Percentiles rank a stretch among this genome's conserved stretches.
These are phyloP conservation scores for Cyrtodaria siliqua DNA, from an alignment of 2,888 invertebrate genomes.

Conservation along the genomic window DNA sequence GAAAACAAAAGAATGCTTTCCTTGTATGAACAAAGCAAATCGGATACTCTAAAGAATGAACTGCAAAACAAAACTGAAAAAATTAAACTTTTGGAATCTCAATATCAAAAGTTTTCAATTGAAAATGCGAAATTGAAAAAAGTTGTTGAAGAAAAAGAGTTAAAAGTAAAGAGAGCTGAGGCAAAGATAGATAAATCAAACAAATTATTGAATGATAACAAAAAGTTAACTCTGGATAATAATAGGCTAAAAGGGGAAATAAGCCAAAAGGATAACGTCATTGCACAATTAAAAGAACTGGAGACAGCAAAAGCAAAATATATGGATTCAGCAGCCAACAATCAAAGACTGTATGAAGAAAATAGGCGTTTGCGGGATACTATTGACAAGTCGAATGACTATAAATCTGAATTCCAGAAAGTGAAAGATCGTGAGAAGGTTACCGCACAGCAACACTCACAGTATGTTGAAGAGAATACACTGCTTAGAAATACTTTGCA, in stretches of 20 bases:
- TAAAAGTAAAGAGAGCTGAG: slow-evolving; percentile 36
- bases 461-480: slow-evolving; percentile 51
- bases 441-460: slow-evolving; percentile 24
- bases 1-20: slow-evolving; percentile 53
- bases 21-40: slow-evolving; percentile 40
- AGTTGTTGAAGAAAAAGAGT: slow-evolving; percentile 48
- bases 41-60: slow-evolving; percentile 46
- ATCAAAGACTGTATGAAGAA: slow-evolving; percentile 60
- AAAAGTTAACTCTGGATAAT: slow-evolving; percentile 37
- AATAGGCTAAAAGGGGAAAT: slow-evolving; percentile 45
- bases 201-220: slow-evolving; percentile 46
- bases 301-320: slow-evolving; percentile 55
- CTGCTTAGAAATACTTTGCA: slow-evolving; percentile 45
- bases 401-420: slow-evolving; percentile 43
- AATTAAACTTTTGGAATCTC: slow-evolving; percentile 52
- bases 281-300: slow-evolving; percentile 51
- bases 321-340: slow-evolving; percentile 53
- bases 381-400: slow-evolving; percentile 51
- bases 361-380: slow-evolving; percentile 57
- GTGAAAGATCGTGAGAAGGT: slow-evolving; percentile 43
- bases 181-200: slow-evolving; percentile 38
- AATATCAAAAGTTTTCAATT: slow-evolving; percentile 32
- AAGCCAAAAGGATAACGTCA: slow-evolving; percentile 48
- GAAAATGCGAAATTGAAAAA: slow-evolving; percentile 53
- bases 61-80: slow-evolving; percentile 50